Evolutionary conservation across 2,797 vertebrate genomes (phyloP), one percentile per base, ranked within the genome.

Genomic region (Gymnothorax javanicus): DNA sequence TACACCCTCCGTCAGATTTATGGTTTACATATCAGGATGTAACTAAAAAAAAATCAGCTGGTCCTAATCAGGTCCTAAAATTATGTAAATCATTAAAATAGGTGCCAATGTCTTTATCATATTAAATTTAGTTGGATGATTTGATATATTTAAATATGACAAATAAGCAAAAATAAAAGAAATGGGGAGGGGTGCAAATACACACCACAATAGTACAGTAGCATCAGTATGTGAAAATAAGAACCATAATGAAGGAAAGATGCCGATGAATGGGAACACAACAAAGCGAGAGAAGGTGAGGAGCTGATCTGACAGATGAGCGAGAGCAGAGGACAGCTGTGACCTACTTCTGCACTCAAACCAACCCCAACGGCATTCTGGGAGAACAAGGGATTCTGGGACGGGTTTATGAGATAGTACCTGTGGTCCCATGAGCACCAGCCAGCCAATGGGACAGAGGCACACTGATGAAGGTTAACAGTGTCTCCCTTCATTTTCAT

Each of bases 331-430:
- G 92, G 93, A 91, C 94, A 94, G 94, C 91, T 94, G 95, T 94
- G 95, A 96, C 94, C 95, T 95, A 95, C 88, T 95, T 95, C 92
- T 94, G 93, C 90, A 64, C 89, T 87, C 85, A 87, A 91, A 90
- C 90, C 23, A 87, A 89, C n/a, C 50, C 50, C 13, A 82, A 58
- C 64, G 23, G 83, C 6, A 82, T 87, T 87, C 73, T 85, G 87
- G 87, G 87, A 57, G 43, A 15, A n/a, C 83, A 58, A 15, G 13
- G 83, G 13, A 82, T 87, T 87, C 83, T 85, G 87, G 87, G 87
- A 57, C 57, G 60, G 23, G 86, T 43, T 87, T 79, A 58, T 87
- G 83, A 84, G 83, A 60, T 85, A 87, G 83, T 87, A 84, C 86
- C 83, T 87, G 86, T 85, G 83, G 71, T 81, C 73, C 73, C 86